These are phyloP conservation scores for Microplitis manilae DNA, from an alignment of 2,888 invertebrate genomes.

Conservation along the genomic window DNA sequence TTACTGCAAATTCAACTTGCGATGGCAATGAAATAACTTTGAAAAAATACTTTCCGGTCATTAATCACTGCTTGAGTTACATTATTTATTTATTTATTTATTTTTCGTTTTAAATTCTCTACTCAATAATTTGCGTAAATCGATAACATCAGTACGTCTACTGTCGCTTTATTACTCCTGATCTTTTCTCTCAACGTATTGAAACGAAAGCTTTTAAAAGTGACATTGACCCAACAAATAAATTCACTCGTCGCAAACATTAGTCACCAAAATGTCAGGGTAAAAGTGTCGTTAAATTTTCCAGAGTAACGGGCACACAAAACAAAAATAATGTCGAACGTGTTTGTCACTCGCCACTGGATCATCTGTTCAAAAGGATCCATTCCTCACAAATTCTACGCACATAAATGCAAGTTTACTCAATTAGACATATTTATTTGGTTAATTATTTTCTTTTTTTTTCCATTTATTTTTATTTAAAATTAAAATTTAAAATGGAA, in stretches of 20 bases:
- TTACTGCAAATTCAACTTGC: not conserved
- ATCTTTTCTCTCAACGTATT: not conserved
- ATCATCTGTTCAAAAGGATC: constrained; percentile 18
- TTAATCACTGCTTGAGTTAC: not conserved
- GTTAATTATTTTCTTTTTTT: not conserved
- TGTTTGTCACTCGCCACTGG: constrained; percentile 21
- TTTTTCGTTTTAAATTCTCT: constrained; percentile 2
- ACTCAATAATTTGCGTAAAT: constrained; percentile 6
- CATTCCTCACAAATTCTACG: constrained; percentile 12
- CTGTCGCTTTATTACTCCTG: not conserved
- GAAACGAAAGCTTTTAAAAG: constrained; percentile 4
- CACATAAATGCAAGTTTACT: constrained; percentile 2
- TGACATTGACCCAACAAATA: constrained; percentile 14
- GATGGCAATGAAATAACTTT: not conserved
- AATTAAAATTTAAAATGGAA: not conserved
- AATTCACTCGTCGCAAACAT: constrained; percentile 11
- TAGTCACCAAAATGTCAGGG: constrained; percentile 15
- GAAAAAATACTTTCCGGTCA: not conserved
- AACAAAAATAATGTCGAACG: constrained; percentile 26
- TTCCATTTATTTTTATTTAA: constrained; percentile 30
- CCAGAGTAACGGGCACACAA: not conserved
- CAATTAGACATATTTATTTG: not conserved
- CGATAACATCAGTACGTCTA: not conserved
- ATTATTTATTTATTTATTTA: not conserved
- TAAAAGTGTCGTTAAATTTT: constrained; percentile 16